Percentiles rank a stretch among this genome's conserved stretches.
phyloP scores from a whole-genome alignment of 2,888 invertebrate genomes.

The Ganaspis brasiliensis region DNA sequence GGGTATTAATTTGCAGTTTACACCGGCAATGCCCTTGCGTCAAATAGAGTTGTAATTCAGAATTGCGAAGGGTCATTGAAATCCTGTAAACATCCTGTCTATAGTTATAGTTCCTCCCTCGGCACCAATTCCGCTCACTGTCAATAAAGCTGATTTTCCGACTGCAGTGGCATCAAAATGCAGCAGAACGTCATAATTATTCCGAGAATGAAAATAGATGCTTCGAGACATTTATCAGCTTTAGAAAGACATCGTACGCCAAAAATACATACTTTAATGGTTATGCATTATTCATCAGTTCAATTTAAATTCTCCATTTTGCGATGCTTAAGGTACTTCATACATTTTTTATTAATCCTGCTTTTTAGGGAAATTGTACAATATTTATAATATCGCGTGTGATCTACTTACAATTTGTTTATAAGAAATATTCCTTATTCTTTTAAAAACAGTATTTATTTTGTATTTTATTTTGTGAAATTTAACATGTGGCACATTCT shows the following conservation, averaged over 20 bases:
- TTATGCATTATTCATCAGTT: not conserved
- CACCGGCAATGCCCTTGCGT: constrained; percentile 24
- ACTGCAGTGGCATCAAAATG: constrained; percentile 4
- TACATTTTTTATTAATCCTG: not conserved
- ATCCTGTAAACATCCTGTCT: constrained; percentile 33
- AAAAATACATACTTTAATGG: not conserved
- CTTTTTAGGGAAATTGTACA: no score
- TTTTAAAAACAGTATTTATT: no score
- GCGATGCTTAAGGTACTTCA: not conserved
- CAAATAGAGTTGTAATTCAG: constrained; percentile 27
- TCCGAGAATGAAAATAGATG: not conserved
- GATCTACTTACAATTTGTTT: no score
- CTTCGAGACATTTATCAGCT: constrained; percentile 6
- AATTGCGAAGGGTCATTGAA: constrained; percentile 41
- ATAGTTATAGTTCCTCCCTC: constrained; percentile 4
- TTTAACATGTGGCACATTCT: constrained; percentile 63
- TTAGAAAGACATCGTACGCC: not conserved
- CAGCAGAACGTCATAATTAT: not conserved
- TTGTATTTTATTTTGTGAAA: no score
- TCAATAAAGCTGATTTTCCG: constrained; percentile 36
- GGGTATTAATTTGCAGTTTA: constrained; percentile 28
- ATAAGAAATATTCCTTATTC: not conserved
- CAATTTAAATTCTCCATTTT: not conserved
- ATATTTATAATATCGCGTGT: no score
- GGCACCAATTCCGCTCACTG: constrained; percentile 13